phyloP scores from a whole-genome alignment of 1,140 invertebrate genomes.

The Parapsyche elsis region DNA sequence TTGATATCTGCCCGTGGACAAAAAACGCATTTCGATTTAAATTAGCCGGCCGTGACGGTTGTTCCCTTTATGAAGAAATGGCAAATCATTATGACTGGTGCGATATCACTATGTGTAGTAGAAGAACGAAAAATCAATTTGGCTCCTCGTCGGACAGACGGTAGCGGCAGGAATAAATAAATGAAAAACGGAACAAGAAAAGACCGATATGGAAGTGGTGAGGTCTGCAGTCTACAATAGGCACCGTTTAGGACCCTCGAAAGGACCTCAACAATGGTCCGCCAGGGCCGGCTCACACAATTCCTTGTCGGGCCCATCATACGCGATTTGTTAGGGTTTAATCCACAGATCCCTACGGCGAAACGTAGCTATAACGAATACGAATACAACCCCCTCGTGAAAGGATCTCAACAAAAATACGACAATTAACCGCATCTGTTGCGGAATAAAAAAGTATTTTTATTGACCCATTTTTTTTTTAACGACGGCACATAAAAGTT shows the following conservation, averaged over 20 bases:
- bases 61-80: not conserved
- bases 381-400: not conserved
- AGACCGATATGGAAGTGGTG: not conserved
- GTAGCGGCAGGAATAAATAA: slow-evolving; percentile 10
- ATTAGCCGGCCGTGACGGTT: slow-evolving; percentile 21
- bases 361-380: no score
- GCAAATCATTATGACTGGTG: slow-evolving; percentile 3
- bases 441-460: slow-evolving; percentile 8
- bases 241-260: slow-evolving; percentile 7
- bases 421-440: slow-evolving; percentile 21
- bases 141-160: slow-evolving; percentile 16
- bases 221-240: not conserved
- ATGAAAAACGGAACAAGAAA: not conserved
- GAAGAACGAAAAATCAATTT: slow-evolving; percentile 28
- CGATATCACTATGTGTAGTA: not conserved
- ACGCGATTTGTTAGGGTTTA: not conserved
- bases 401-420: not conserved
- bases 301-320: not conserved
- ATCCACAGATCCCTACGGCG: not conserved
- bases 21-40: slow-evolving; percentile 19
- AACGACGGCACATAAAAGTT: slow-evolving; percentile 1
- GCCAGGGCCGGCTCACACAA: not conserved
- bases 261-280: not conserved
- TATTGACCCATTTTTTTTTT: slow-evolving; percentile 1
- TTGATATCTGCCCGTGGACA: slow-evolving; percentile 21